Conservation (phyloP, 2,888 invertebrate species). For the Portevinia maculata region DNA sequence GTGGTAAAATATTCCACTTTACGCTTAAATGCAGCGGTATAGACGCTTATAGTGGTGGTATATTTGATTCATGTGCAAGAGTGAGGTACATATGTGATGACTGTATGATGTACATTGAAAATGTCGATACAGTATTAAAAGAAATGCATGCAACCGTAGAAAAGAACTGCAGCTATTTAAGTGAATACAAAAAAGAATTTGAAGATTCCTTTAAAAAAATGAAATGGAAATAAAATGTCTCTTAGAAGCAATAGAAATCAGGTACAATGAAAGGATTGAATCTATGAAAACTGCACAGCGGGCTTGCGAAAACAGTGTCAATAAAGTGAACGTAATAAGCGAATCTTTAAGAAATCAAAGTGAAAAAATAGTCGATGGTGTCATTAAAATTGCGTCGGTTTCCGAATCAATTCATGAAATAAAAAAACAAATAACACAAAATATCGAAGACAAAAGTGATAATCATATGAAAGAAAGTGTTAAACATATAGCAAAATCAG, state of each 20-base stretch:
- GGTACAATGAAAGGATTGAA: neutral
- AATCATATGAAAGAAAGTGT: too few relatives aligned
- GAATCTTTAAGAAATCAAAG: neutral
- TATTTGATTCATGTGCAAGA: neutral
- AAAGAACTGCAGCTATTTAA: too few relatives aligned
- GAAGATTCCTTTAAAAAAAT: too few relatives aligned
- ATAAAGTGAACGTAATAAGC: neutral
- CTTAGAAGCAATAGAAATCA: slow-evolving; percentile 5
- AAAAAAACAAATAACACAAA: too few relatives aligned
- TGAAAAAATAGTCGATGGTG: neutral
- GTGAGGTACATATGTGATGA: neutral
- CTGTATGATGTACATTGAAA: slow-evolving; percentile 5
- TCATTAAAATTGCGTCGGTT: too few relatives aligned
- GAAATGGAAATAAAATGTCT: slow-evolving; percentile 12
- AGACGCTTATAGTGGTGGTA: neutral
- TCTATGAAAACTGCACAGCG: neutral
- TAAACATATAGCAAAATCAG: slow-evolving; percentile 1
- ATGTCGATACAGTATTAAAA: neutral
- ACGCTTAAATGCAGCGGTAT: neutral
- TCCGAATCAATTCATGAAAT: too few relatives aligned
- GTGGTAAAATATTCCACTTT: neutral
- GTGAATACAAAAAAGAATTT: too few relatives aligned
- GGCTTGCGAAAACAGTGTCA: slow-evolving; percentile 11
- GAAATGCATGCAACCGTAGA: too few relatives aligned
- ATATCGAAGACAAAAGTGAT: too few relatives aligned